These are phyloP conservation scores for Eriosoma lanigerum DNA, from an alignment of 1,140 invertebrate genomes.

Conservation along the genomic window DNA sequence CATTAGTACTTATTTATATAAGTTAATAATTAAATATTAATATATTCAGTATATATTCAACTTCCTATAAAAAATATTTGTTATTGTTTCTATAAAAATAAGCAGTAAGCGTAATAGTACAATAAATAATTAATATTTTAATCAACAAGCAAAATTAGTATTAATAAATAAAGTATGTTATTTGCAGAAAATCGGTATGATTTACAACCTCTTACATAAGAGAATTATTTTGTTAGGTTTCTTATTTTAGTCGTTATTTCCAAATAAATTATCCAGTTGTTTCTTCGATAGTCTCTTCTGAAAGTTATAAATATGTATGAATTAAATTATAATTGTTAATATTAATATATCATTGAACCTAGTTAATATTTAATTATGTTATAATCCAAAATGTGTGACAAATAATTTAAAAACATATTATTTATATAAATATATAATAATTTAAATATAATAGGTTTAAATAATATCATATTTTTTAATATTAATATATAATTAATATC, in stretches of 20 bases:
- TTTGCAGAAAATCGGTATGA: constrained; percentile 31
- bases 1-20: too few relatives aligned
- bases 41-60: too few relatives aligned
- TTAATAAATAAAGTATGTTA: background rate
- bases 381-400: background rate
- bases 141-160: background rate
- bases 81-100: background rate
- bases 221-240: constrained; percentile 53
- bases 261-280: constrained; percentile 46
- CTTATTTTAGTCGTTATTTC: constrained; percentile 51
- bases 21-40: background rate
- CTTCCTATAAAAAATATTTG: too few relatives aligned
- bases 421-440: background rate
- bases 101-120: background rate
- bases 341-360: constrained; percentile 17
- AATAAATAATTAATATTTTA: background rate
- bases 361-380: constrained; percentile 30
- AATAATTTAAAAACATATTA: constrained; percentile 10
- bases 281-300: constrained; percentile 44
- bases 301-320: constrained; percentile 47
- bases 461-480: too few relatives aligned
- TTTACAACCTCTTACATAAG: constrained; percentile 54
- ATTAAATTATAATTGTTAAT: constrained; percentile 37
- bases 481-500: background rate
- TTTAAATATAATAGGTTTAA: background rate